Evolutionary conservation across 2,797 vertebrate species (phyloP), one percentile per base, ranked within the genome.

Genomic region (Acanthiza pusilla): DNA sequence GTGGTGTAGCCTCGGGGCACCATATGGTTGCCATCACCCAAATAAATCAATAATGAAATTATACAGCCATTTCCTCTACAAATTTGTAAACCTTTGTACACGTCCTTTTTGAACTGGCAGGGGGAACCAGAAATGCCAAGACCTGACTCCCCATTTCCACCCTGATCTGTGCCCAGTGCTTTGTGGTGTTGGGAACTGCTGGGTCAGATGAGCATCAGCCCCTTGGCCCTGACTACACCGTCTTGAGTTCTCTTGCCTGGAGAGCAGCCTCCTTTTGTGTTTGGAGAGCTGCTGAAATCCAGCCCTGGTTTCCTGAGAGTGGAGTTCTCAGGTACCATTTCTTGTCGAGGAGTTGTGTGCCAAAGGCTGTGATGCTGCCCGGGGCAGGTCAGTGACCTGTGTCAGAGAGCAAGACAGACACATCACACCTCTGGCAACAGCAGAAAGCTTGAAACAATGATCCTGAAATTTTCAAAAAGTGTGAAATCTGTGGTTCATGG

Each of bases 51-150:
- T 54, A 84, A 72, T 92, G 88, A 91, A 96, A 84, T 94, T 95
- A 85, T 48, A 50, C 70, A 94, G 63, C 78, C 40, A 48, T 89
- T 95, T 96, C 94, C 80, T 93, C 75, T 95, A 62, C 91, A 89
- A 92, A 94, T 93, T 67, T 60, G 79, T 81, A 66, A 87, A 90
- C 68, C 77, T 90, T 30, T 45, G 36, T 92, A 65, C 51, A 21
- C 0, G 0, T 85, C 63, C 26, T 68, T 63, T 85, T 74, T 26
- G 2, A 73, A 83, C 73, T 81, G 82, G 22, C 60, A 76, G 91
- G 70, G 68, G 58, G 85, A 94, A 88, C 48, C 53, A 92, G 85
- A 81, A 95, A 47, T 11, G 14, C 58, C 50, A 73, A 60, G 77
- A 47, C 45, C 60, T 75, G 86, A 73, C 73, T 89, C 67, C 67